Evolutionary conservation across 2,113 vertebrate genomes (phyloP), one percentile per base, ranked within the genome.

Genomic region (Muntiacus reevesi): DNA sequence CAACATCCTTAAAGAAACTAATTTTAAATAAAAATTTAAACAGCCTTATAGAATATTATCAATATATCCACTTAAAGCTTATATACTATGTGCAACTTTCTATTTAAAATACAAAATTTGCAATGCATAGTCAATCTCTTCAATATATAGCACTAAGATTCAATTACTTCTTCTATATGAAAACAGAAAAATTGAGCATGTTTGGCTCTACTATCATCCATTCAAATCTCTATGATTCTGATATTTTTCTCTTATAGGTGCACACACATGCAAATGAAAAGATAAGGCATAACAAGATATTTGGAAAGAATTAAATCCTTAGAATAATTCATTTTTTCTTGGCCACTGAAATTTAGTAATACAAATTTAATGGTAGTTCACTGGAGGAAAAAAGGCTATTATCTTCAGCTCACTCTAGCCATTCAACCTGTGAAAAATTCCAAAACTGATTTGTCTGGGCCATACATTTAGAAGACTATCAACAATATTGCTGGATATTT

Each of bases 21-120:
- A 85, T 7, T 23, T 76, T 55, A 91, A 47, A 78, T 90, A 57
- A 55, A 89, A 87, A 89, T 92, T 57, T 23, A 87, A 92, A 60
- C 12, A 47, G 23, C 71, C 76, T 78, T 50, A 60, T 17, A 87
- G 74, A 95, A 11, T 86, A 82, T 87, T 71, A 71, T 71, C n/a
- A 71, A 36, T 83, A 87, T 7, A 95, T 84, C 12, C 33, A 93
- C 55, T 89, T 64, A 91, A 91, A 95, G 74, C 25, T 60, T 55
- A 60, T 25, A 74, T 30, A 17, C 30, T 82, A 0, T 47, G 4
- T n/a, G 16, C 16, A 95, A 94, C 82, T 94, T 94, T 76, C 52
- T 76, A 96, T 59, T 89, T 89, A 97, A 95, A 94, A 86, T 83
- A 67, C 16, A 76, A 93, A 96, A 57, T 62, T n/a, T 89, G 19